Percentiles rank a stretch among this genome's conserved stretches.
These are phyloP conservation scores for Embiotoca jacksoni DNA, from an alignment of 2,113 vertebrate species.

Conservation along the genomic window DNA sequence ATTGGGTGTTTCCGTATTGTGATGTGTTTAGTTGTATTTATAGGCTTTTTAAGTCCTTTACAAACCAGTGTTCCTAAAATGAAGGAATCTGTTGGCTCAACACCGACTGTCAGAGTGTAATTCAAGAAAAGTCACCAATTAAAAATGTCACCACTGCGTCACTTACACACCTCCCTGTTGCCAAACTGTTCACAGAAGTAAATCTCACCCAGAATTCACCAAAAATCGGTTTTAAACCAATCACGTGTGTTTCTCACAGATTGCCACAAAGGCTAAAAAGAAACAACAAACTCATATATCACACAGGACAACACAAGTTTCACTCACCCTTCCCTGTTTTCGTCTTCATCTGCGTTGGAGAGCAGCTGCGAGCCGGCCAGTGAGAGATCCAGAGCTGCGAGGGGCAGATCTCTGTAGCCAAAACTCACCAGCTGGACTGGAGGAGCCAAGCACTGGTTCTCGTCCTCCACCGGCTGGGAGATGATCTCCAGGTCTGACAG, in stretches of 20 bases:
- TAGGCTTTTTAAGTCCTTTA: not conserved
- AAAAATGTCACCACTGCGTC: slow-evolving; percentile 27
- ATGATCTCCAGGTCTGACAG: slow-evolving; percentile 95
- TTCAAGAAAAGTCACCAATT: slow-evolving; percentile 18
- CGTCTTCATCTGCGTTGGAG: slow-evolving; percentile 95
- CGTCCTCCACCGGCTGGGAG: slow-evolving; percentile 94
- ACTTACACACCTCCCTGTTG: slow-evolving; percentile 11
- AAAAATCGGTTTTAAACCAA: slow-evolving; percentile 2
- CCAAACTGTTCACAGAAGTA: slow-evolving; percentile 9
- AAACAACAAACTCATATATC: not conserved
- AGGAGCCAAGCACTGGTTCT: slow-evolving; percentile 89
- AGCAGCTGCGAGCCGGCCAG: slow-evolving; percentile 95
- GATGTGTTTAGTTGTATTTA: not conserved
- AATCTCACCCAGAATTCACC: slow-evolving; percentile 2
- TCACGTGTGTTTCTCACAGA: slow-evolving; percentile 47
- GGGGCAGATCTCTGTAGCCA: slow-evolving; percentile 93
- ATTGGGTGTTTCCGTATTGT: not conserved
- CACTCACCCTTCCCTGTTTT: slow-evolving; percentile 94
- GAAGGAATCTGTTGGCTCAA: slow-evolving; percentile 13
- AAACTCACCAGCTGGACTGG: slow-evolving; percentile 93
- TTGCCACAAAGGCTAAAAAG: not conserved
- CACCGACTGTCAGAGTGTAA: not conserved
- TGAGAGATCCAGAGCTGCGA: slow-evolving; percentile 92
- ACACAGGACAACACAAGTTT: not conserved
- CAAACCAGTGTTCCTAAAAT: not conserved